A percentile compares a stretch with the other conserved stretches of the same genome.
These are phyloP conservation scores for Caenorhabditis sulstoni DNA, from an alignment of 2,888 invertebrate genomes.

Conservation along the genomic window DNA sequence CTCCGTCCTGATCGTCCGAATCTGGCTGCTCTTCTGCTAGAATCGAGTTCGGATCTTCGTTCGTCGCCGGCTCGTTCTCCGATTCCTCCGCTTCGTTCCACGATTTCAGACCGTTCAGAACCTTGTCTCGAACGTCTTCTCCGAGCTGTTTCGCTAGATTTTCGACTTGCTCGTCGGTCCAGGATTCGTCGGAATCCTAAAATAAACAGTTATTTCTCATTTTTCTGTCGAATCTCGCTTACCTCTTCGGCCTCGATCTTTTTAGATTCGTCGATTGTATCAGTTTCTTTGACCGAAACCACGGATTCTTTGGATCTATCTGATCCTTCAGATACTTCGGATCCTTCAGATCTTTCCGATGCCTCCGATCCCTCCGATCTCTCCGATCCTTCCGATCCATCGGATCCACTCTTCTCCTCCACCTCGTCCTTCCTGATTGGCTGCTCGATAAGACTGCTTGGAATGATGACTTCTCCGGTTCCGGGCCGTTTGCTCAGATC, in stretches of 20 bases:
- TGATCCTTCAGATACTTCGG: too few species aligned
- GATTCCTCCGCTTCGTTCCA: not conserved
- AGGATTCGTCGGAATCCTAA: not conserved
- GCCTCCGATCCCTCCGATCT: not conserved
- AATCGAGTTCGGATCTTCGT: conserved; percentile 25
- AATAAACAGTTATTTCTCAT: not conserved
- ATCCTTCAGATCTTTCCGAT: conserved; percentile 2
- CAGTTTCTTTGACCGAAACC: too few species aligned
- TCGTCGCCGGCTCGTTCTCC: not conserved
- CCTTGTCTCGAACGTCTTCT: conserved; percentile 19
- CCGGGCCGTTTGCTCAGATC: not conserved
- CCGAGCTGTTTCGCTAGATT: conserved; percentile 16
- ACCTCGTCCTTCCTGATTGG: conserved; percentile 8
- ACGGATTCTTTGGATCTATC: too few species aligned
- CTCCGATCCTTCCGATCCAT: not conserved
- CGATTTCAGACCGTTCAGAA: conserved; percentile 5
- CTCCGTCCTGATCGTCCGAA: conserved; percentile 18
- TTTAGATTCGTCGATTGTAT: not conserved
- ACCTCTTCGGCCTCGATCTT: not conserved
- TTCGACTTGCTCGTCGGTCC: conserved; percentile 9
- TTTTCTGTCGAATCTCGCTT: too few species aligned
- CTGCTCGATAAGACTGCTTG: conserved; percentile 14
- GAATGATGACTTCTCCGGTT: conserved; percentile 32
- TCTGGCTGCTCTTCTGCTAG: not conserved
- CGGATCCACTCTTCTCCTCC: conserved; percentile 1